Conservation (phyloP, 2,888 invertebrate genomes). For the Microplitis manilae region DNA sequence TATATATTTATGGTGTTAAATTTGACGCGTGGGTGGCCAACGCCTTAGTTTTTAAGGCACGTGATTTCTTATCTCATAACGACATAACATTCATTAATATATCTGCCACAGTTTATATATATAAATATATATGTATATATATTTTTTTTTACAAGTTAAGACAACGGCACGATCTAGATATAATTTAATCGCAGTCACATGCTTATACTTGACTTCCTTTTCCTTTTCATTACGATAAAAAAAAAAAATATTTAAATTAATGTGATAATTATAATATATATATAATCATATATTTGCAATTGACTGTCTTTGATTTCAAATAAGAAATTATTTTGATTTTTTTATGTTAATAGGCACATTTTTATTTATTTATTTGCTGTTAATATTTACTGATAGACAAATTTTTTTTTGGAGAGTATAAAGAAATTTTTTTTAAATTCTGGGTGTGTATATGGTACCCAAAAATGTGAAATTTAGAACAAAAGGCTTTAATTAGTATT, state of each 20-base stretch:
- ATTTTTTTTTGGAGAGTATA: background rate
- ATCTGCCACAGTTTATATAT: constrained; percentile 10
- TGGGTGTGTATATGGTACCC: constrained; percentile 55
- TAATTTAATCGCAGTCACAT: constrained; percentile 33
- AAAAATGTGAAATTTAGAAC: background rate
- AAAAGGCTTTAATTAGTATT: background rate
- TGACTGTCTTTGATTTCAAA: background rate
- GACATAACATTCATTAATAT: constrained; percentile 28
- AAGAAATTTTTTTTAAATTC: constrained; percentile 5
- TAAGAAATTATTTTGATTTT: constrained; percentile 5
- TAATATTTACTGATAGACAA: background rate
- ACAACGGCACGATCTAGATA: constrained; percentile 25
- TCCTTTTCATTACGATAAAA: background rate
- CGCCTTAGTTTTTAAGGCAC: background rate
- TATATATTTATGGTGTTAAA: background rate
- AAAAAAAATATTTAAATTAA: background rate
- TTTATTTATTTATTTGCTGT: background rate
- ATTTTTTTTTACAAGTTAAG: background rate
- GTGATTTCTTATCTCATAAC: constrained; percentile 19
- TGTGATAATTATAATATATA: background rate
- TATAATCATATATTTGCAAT: background rate
- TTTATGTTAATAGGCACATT: background rate
- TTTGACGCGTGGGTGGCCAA: constrained; percentile 12
- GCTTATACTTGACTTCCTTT: constrained; percentile 18
- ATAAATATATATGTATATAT: background rate